Conservation (phyloP, 2,888 invertebrate genomes). For the Chelonus formosanus region DNA sequence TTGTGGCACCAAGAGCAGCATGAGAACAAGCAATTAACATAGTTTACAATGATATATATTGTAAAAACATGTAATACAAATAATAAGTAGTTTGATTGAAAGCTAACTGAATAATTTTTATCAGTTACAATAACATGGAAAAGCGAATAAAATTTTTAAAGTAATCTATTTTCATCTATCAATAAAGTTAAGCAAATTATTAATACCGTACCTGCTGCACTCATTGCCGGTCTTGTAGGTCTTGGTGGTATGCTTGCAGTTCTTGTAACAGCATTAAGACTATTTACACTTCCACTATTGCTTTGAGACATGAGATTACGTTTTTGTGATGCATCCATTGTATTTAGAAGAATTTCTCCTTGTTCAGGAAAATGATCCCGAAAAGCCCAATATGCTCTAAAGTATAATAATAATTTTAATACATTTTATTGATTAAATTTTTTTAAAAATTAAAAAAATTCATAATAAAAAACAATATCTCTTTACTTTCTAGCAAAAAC, state of each 20-base stretch:
- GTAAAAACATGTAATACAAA: constrained; percentile 23
- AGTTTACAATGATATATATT: constrained; percentile 17
- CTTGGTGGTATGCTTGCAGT: constrained; percentile 63
- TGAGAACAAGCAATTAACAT: constrained; percentile 22
- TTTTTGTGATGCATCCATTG: constrained; percentile 82
- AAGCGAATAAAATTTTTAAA: background rate
- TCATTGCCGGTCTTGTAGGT: constrained; percentile 61
- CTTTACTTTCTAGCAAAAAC: constrained; percentile 81
- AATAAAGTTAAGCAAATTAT: too few relatives aligned
- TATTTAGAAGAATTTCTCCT: constrained; percentile 83
- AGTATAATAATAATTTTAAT: constrained; percentile 31
- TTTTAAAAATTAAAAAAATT: too few relatives aligned
- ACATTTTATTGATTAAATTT: too few relatives aligned
- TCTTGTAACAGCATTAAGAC: constrained; percentile 64
- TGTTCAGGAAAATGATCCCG: constrained; percentile 89
- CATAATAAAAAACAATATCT: too few relatives aligned
- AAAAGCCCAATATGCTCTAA: constrained; percentile 90
- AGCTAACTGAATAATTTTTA: background rate
- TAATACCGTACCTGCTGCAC: constrained; percentile 64
- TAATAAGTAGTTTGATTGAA: background rate
- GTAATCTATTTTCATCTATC: too few relatives aligned
- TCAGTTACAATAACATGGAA: background rate
- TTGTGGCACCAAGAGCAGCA: constrained; percentile 23
- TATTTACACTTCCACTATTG: constrained; percentile 68
- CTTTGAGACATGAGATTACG: constrained; percentile 72